Evolutionary conservation across 2,888 invertebrate genomes (phyloP).

Genomic region (Eremobia ochroleuca): DNA sequence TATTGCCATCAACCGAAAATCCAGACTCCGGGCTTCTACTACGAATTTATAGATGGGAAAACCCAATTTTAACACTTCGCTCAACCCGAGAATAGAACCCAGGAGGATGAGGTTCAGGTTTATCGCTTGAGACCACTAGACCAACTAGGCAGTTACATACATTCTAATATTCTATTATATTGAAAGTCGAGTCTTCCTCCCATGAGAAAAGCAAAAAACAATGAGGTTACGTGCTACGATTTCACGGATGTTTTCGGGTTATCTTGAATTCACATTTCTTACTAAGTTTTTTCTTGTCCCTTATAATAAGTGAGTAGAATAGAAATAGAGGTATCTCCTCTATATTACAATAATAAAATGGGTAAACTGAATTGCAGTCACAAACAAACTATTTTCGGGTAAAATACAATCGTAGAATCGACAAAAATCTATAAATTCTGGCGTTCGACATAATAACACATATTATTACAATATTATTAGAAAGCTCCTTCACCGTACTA

Average conservation of each 20-base stretch:
- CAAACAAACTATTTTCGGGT: background rate
- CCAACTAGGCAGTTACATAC: background rate
- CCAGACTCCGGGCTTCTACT: background rate
- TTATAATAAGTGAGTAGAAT: background rate
- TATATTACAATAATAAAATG: background rate
- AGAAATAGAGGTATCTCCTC: too few relatives aligned
- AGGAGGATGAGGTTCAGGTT: background rate
- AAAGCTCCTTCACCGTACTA: constrained; percentile 1
- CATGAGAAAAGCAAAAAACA: constrained; percentile 35
- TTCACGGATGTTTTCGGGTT: constrained; percentile 33
- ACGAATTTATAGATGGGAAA: background rate
- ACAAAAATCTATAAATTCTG: background rate
- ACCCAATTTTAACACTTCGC: background rate
- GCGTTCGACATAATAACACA: background rate
- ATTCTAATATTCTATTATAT: constrained; percentile 13
- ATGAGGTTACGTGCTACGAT: constrained; percentile 31
- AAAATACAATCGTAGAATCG: background rate
- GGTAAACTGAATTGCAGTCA: background rate
- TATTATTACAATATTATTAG: background rate
- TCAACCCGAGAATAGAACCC: too few relatives aligned
- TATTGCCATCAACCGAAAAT: background rate
- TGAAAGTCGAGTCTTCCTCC: constrained; percentile 11
- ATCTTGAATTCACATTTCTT: constrained; percentile 20
- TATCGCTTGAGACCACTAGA: background rate
- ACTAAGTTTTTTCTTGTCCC: constrained; percentile 12